Percentiles rank a stretch among this genome's conserved stretches.
phyloP scores from a whole-genome alignment of 2,113 vertebrate genomes.

The Calyptommatus sinebrachiatus region DNA sequence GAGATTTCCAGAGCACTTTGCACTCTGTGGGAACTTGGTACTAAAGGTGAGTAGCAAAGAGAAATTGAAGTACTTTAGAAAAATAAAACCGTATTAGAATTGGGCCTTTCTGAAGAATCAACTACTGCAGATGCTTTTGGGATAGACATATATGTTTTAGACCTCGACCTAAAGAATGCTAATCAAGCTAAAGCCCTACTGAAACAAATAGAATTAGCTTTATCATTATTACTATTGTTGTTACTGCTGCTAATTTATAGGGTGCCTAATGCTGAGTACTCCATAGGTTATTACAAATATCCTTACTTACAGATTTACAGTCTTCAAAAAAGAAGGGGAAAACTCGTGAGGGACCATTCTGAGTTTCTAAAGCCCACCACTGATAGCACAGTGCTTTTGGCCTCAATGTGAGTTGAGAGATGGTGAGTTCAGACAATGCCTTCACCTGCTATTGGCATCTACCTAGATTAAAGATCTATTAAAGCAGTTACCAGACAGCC shows the following conservation, averaged over 20 bases:
- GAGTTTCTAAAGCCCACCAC: background rate
- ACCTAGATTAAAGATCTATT: background rate
- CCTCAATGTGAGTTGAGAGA: background rate
- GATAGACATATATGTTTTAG: background rate
- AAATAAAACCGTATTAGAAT: background rate
- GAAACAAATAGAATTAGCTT: background rate
- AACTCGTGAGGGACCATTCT: background rate
- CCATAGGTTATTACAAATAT: background rate
- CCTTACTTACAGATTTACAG: background rate
- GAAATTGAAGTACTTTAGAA: constrained; percentile 11
- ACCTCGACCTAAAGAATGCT: background rate
- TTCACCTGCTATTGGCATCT: background rate
- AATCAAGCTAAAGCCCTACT: background rate
- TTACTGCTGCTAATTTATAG: background rate
- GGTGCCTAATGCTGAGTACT: background rate
- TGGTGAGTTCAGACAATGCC: background rate
- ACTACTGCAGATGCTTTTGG: background rate
- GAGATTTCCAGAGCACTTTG: constrained; percentile 32
- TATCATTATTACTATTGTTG: background rate
- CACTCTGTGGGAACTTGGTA: constrained; percentile 46
- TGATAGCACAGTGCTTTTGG: background rate
- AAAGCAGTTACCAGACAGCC: background rate
- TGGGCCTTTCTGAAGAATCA: background rate
- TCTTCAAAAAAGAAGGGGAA: background rate
- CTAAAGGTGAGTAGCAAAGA: constrained; percentile 40